phyloP scores from a whole-genome alignment of 2,797 vertebrate species.

The Emys orbicularis region DNA sequence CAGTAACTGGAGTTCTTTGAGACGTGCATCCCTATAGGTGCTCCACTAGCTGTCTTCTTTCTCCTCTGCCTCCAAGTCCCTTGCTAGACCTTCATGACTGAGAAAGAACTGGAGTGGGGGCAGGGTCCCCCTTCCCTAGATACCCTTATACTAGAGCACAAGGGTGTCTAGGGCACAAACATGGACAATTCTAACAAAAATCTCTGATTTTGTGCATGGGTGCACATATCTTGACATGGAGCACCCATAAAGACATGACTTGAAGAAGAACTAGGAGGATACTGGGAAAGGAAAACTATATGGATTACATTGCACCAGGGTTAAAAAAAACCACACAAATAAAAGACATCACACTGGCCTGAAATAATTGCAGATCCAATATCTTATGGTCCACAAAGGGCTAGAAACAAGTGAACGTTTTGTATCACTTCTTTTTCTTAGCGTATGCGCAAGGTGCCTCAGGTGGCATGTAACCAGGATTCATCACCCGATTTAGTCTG shows the following conservation, averaged over 20 bases:
- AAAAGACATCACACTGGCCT: not conserved
- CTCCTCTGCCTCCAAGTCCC: not conserved
- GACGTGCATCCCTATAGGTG: no score
- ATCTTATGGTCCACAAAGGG: not conserved
- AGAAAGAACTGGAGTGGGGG: not conserved
- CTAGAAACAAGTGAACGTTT: not conserved
- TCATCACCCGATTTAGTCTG: no score
- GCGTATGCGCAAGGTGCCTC: no score
- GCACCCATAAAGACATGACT: not conserved
- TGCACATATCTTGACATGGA: not conserved
- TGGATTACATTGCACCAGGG: not conserved
- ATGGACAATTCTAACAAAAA: not conserved
- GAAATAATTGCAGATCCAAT: not conserved
- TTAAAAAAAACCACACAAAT: not conserved
- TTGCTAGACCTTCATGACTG: not conserved
- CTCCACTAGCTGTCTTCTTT: not conserved
- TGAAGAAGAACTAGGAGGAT: slow-evolving; percentile 10
- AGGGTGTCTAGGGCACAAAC: not conserved
- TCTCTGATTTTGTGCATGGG: not conserved
- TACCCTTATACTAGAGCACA: not conserved
- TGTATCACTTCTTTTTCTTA: not conserved
- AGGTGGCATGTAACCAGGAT: no score
- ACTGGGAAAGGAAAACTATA: slow-evolving; percentile 12
- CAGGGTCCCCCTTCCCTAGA: not conserved
- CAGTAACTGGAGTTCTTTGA: not conserved